Evolutionary conservation across 2,797 vertebrate genomes (phyloP), one percentile per base, ranked within the genome.

Genomic region (Ptychobarbus kaznakovi): DNA sequence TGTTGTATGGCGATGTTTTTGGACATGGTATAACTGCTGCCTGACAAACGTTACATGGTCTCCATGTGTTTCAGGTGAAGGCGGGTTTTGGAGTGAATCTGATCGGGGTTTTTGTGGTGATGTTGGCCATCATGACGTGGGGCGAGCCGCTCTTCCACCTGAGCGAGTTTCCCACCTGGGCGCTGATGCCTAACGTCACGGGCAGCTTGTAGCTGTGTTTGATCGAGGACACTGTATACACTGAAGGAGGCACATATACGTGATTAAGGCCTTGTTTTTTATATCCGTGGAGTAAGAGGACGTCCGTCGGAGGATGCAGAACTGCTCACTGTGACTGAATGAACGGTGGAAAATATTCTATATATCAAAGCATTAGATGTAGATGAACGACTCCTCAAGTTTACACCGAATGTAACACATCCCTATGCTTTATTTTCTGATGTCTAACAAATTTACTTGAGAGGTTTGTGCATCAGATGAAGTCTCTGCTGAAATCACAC

Each of bases 31-130:
- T 2, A 16, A 15, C 46, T 49, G 22, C 69, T 72, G 6, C 28
- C n/a, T 18, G 38, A 25, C 13, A 53, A 38, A 4, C 22, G 22
- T n/a, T 58, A 16, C 5, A 22, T 35, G 0, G 22, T 42, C 16
- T 56, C 16, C 53, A 5, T 80, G 5, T 28, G 86, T 78, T 66
- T 7, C 90, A 99, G 98, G 97, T 99, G 88, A 99, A 98, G 93
- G 98, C 98, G 40, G 98, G 98, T 56, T 95, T 99, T 2, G 98
- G 97, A 69, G 97, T 99, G 92, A 99, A 99, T 86, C 92, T 99
- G 82, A 99, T 99, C 20, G 98, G 98, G 0, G 93, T 99, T 87
- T 94, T 95, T 8, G 96, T 98, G 84, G 98, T 99, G 75, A 98
- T 96, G 96, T 92, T 99, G 91, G 98, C 97, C 87, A 98, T 99